A percentile compares a stretch with the other conserved stretches of the same genome.
Evolutionary conservation across 2,113 vertebrate genomes (phyloP).

Genomic region (Zingel zingel): DNA sequence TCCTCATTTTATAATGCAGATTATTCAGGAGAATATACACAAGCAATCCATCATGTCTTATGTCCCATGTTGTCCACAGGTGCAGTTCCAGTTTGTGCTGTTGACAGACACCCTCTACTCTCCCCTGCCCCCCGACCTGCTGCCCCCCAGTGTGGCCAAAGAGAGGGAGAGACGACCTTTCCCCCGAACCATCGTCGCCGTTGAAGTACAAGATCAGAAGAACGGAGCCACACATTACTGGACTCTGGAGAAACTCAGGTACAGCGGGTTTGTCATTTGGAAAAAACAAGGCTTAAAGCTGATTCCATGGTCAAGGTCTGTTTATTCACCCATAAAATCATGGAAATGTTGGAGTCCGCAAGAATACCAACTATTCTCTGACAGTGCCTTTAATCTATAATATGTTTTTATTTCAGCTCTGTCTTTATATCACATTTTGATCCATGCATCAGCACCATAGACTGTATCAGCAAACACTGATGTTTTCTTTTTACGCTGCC

Average conservation of each 20-base stretch:
- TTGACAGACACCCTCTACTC: constrained; percentile 97
- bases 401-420: not conserved
- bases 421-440: not conserved
- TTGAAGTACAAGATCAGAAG: constrained; percentile 98
- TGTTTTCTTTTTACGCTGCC: not conserved
- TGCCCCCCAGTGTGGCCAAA: constrained; percentile 91
- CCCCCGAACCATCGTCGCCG: constrained; percentile 94
- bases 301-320: not conserved
- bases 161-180: constrained; percentile 93
- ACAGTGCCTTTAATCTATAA: not conserved
- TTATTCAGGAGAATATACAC: not conserved
- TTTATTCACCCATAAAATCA: not conserved
- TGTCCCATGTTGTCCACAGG: constrained; percentile 77
- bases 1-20: not conserved
- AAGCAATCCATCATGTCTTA: not conserved
- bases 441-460: no score
- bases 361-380: not conserved
- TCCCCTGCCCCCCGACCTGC: constrained; percentile 92
- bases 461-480: no score
- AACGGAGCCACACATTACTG: constrained; percentile 98
- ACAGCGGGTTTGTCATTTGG: not conserved
- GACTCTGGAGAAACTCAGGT: constrained; percentile 98
- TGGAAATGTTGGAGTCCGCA: not conserved
- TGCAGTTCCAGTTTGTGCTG: constrained; percentile 98
- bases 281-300: not conserved